Evolutionary conservation across 1,140 invertebrate genomes (phyloP), one percentile per base, ranked within the genome.

Genomic region (Muscidifurax raptorellus): DNA sequence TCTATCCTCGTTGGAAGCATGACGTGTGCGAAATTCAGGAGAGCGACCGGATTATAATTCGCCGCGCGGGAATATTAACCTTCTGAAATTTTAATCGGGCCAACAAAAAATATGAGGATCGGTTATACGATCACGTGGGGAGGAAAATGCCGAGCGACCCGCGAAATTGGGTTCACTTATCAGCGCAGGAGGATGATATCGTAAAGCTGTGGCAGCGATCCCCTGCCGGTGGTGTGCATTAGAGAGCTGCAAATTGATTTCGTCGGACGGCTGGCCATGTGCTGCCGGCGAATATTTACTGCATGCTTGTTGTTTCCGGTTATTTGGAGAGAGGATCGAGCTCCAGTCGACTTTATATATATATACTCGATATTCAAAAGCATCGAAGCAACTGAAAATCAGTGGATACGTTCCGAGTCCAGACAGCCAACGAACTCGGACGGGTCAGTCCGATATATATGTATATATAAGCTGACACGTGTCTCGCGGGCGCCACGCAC

Each of bases 121-220:
- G 3, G 36, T 40, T 6, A n/a, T 7, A 22, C 0, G 0, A 27
- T n/a, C n/a, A n/a, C n/a, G 4, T 5, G 6, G 5, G 22, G 25
- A 44, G 18, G 13, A 75, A 22, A 10, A 22, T n/a, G 25, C 30
- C 72, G 36, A 40, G 72, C 30, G 75, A 52, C 47, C 72, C 27
- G 44, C 75, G 18, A 77, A 77, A 77, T 77, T 30, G 25, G 75
- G 44, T 52, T 25, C 75, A 77, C 75, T 77, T 77, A 77, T 59
- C 75, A 77, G 44, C 44, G n/a, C 27, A 5, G 13, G 47, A 18
- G 13, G 15, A 22, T 22, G 47, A 18, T 47, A 47, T 47, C 13
- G 2, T 10, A 12, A 52, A 52, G 10, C 47, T 18, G 47, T 22
- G 36, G 25, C 44, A 25, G 15, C 18, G 44, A 44, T 77, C 75